Base-by-base conservation (phyloP, 2,888 invertebrate genomes). In the Pachycephus smyrnensis region DNA sequence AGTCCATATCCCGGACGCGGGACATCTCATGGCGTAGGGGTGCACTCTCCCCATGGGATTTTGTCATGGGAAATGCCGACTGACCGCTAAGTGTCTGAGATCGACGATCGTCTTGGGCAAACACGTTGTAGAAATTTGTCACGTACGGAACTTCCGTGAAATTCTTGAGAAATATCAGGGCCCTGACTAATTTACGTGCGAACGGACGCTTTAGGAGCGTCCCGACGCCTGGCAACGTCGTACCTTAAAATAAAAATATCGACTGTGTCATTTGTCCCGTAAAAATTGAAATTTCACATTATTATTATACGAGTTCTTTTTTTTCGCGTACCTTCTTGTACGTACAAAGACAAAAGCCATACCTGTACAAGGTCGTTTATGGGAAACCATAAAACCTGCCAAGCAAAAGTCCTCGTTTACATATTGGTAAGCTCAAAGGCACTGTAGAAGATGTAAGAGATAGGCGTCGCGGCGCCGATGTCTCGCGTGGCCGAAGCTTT, bases 381-480 rank as follows among this genome's bases (percentile, higher is more conserved):
- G 37, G 37, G 12, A 37, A 37, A 37, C 0, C 37, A 37, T 15
- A 15, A 15, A 15, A 40, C 40, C 40, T 40, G 1, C 40, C 40
- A 0, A 40, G 15, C 40, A 15, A 40, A n/a, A 4, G 32, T 32
- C n/a, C n/a, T 73, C 73, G 73, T 35, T 73, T 73, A 73, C 73
- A 73, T 73, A 73, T 35, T n/a, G 73, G 15, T 35, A 33, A 73
- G 73, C 36, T 80, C 84, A 79, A 78, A 82, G 82, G 85, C 80
- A 78, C 84, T 1, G 83, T 86, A 87, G 85, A 86, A 86, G 86
- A 87, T 86, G 84, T 83, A 86, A 87, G 86, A 82, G 81, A 75
- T 80, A 82, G 88, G 87, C 87, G 87, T 78, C 84, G 82, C 86
- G 86, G 85, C 87, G 86, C 85, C 86, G 85, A 83, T 82, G 82